Evolutionary conservation across 2,888 invertebrate genomes (phyloP).

Genomic region (Flexamia atlantica): DNA sequence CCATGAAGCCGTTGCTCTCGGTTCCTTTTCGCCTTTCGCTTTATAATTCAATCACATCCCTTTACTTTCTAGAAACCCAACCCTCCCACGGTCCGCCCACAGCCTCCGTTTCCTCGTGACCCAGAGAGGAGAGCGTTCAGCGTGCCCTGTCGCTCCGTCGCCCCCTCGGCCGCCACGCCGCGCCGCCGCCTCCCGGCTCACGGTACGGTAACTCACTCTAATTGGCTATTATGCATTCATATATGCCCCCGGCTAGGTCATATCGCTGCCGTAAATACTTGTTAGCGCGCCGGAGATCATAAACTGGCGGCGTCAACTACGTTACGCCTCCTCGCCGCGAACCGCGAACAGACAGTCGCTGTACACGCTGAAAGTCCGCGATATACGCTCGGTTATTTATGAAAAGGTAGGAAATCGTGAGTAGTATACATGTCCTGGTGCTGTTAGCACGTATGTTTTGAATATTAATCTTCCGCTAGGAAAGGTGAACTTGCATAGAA

Average conservation of each 20-base stretch:
- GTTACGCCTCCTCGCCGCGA: slow-evolving; percentile 19
- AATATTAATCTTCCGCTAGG: neutral
- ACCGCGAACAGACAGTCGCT: neutral
- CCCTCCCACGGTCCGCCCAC: too few relatives aligned
- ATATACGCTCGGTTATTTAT: slow-evolving; percentile 5
- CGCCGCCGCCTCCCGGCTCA: slow-evolving; percentile 12
- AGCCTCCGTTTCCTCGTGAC: too few relatives aligned
- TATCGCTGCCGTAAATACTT: slow-evolving; percentile 52
- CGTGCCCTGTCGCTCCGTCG: neutral
- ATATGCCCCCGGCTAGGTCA: slow-evolving; percentile 42
- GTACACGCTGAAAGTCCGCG: slow-evolving; percentile 11
- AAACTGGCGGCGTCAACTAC: slow-evolving; percentile 32
- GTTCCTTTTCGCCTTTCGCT: too few relatives aligned
- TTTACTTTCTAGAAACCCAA: too few relatives aligned
- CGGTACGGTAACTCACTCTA: slow-evolving; percentile 39
- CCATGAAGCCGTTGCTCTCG: too few relatives aligned
- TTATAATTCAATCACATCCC: too few relatives aligned
- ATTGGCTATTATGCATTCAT: slow-evolving; percentile 55
- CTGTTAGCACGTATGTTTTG: neutral
- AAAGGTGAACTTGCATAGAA: neutral
- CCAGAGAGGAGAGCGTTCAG: too few relatives aligned
- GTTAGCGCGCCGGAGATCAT: slow-evolving; percentile 49
- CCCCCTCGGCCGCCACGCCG: slow-evolving; percentile 9
- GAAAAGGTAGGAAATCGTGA: neutral
- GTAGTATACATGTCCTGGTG: slow-evolving; percentile 14